Evolutionary conservation across 2,113 vertebrate genomes (phyloP), one percentile per base, ranked within the genome.

Genomic region (Marcusenius ussheri): DNA sequence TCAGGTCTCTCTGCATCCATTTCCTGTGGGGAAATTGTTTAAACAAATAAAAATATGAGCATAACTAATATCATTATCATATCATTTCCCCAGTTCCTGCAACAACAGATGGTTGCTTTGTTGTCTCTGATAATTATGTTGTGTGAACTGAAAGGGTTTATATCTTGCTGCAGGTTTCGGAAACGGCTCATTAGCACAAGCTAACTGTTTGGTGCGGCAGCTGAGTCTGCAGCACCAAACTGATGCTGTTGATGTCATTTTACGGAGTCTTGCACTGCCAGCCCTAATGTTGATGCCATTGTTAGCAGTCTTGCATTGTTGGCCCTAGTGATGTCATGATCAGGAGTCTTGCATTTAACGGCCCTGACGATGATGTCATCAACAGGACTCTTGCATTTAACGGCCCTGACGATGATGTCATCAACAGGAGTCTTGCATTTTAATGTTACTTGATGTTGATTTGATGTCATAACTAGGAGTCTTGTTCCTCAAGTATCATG

Each of bases 21-120:
- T 85, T 84, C 42, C 35, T 50, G 8, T 50, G 35, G 83, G 50
- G 53, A 47, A 42, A 86, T 90, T 47, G 24, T 86, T 66, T 86
- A 85, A 47, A 56, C 39, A 49, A n/a, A 58, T 45, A 46, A 85
- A 56, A 89, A 35, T 42, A 27, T 19, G 45, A 35, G 89, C 19
- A 7, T 35, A 70, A 45, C 83, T 66, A 31, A 47, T 84, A 45
- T 66, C 27, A 50, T 50, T 66, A 85, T 39, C 83, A 50, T 31
- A 70, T 87, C 84, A 74, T 74, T 66, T 66, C 46, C 27, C 45
- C 45, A 87, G 46, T 83, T 70, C 56, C 84, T 50, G 39, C 58
- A 74, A 58, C 56, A 87, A 87, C 89, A 87, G 89, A 90, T 90
- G 89, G 89, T 42, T 58, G 24, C 27, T 90, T 90, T 66, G 83